Evolutionary conservation across 2,888 invertebrate species (phyloP).

Genomic region (Heliconius hortense): DNA sequence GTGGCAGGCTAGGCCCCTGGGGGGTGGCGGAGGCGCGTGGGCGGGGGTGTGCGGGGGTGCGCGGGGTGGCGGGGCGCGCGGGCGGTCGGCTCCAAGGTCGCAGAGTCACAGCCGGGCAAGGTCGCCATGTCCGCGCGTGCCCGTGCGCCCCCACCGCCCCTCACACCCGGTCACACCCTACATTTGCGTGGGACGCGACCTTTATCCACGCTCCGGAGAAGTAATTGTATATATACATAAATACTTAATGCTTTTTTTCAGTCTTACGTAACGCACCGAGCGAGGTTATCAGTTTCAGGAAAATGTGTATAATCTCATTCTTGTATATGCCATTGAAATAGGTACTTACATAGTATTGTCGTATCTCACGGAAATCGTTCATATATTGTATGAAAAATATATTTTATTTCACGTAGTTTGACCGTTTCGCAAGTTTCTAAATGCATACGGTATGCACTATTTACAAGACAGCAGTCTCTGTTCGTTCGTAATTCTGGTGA

Average conservation of each 20-base stretch:
- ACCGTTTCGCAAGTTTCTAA: too few relatives aligned
- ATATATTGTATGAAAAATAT: neutral
- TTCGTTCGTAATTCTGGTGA: too few relatives aligned
- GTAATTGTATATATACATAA: conserved; percentile 70
- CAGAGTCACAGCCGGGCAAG: conserved; percentile 82
- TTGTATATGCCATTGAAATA: conserved; percentile 33
- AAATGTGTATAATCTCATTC: conserved; percentile 38
- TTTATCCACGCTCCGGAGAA: conserved; percentile 77
- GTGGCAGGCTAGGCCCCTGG: conserved; percentile 46
- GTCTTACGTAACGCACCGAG: conserved; percentile 54
- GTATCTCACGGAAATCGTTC: neutral
- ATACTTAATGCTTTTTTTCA: conserved; percentile 69
- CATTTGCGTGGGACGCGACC: conserved; percentile 80
- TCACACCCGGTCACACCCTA: conserved; percentile 70
- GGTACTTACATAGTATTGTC: neutral
- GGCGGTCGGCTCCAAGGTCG: conserved; percentile 76
- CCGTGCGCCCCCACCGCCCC: conserved; percentile 55
- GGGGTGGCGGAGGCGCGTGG: conserved; percentile 52
- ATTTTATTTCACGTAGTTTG: too few relatives aligned
- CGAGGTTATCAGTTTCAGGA: conserved; percentile 43
- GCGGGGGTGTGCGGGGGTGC: conserved; percentile 51
- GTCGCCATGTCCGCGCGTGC: conserved; percentile 79
- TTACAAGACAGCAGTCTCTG: too few relatives aligned
- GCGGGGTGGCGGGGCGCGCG: conserved; percentile 48
- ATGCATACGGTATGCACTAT: too few relatives aligned